These are phyloP conservation scores for Cheirogaleus major DNA, from an alignment of 2,797 vertebrate species.

Conservation along the genomic window DNA sequence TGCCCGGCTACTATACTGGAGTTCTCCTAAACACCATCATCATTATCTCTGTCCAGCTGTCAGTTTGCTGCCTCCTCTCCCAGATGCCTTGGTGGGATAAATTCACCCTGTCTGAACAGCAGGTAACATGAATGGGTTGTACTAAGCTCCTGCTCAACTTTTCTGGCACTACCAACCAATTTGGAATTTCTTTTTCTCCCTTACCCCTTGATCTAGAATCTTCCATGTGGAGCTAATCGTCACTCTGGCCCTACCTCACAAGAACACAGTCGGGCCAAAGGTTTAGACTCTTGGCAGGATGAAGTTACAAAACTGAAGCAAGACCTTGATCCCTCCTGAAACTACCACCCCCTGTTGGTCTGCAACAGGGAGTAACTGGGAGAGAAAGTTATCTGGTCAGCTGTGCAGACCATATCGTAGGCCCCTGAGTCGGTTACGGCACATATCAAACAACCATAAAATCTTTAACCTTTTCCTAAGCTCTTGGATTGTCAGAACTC, in stretches of 20 bases:
- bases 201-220: background rate
- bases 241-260: background rate
- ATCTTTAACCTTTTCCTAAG: background rate
- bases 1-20: background rate
- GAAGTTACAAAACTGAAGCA: background rate
- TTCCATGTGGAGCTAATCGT: background rate
- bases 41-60: background rate
- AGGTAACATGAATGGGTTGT: background rate
- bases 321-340: background rate
- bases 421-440: fast-evolving
- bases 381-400: background rate
- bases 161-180: background rate
- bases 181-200: background rate
- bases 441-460: fast-evolving
- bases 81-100: background rate
- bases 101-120: background rate
- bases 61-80: background rate
- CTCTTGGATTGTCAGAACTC: background rate
- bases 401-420: background rate
- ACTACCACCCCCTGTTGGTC: background rate
- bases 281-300: background rate
- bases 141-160: background rate
- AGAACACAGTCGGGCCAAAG: background rate
- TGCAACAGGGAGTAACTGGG: fast-evolving
- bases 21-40: background rate